These are phyloP conservation scores for Pandemis corylana DNA, from an alignment of 2,888 invertebrate species.

Conservation along the genomic window DNA sequence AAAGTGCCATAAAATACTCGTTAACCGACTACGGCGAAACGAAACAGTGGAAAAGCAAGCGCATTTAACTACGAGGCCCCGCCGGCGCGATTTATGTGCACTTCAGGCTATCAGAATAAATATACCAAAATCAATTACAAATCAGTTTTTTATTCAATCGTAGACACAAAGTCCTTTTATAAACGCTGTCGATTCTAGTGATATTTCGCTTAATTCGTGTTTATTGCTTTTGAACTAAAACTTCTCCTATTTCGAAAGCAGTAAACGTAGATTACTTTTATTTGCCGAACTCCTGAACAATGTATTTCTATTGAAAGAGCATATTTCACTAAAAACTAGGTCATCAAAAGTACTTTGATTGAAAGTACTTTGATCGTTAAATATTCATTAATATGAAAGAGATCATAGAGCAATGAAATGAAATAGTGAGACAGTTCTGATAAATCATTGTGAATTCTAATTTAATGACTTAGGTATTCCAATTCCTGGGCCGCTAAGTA, in stretches of 20 bases:
- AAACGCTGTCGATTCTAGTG: background rate
- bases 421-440: background rate
- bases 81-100: background rate
- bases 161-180: background rate
- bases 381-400: background rate
- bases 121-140: background rate
- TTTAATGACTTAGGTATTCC: too few relatives aligned
- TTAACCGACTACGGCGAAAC: conserved; percentile 26
- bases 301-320: too few relatives aligned
- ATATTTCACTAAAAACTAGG: too few relatives aligned
- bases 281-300: too few relatives aligned
- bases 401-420: background rate
- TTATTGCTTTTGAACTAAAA: background rate
- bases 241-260: too few relatives aligned
- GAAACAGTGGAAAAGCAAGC: conserved; percentile 22
- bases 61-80: background rate
- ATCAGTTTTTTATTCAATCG: background rate
- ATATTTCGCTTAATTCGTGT: background rate
- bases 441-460: background rate
- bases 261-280: too few relatives aligned
- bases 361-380: background rate
- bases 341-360: too few relatives aligned
- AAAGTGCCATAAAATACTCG: conserved; percentile 26
- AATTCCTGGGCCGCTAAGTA: too few relatives aligned
- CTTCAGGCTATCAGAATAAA: background rate